Conservation (phyloP, 2,113 vertebrate genomes). For the Myotis brandtii region DNA sequence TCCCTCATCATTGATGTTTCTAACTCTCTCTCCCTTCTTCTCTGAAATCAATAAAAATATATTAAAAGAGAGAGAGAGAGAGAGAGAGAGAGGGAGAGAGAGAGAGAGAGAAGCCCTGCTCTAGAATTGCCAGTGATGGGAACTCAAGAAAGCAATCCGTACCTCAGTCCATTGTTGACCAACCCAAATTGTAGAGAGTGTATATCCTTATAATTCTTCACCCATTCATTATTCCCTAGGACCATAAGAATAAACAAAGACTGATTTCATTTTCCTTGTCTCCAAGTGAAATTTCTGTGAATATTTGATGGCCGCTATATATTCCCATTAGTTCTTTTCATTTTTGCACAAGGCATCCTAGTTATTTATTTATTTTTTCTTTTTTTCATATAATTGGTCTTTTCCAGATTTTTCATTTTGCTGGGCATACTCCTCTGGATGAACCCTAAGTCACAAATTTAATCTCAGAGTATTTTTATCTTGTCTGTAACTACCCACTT, state of each 20-base stretch:
- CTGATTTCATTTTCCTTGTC: too few species aligned
- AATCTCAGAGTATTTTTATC: background rate
- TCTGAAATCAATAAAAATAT: too few species aligned
- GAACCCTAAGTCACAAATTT: background rate
- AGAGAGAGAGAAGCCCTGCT: too few species aligned
- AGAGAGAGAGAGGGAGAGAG: too few species aligned
- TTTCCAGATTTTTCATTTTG: background rate
- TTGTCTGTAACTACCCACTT: background rate
- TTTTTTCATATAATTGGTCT: background rate
- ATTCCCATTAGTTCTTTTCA: background rate
- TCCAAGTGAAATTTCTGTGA: background rate
- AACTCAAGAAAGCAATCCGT: too few species aligned
- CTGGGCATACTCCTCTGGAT: background rate
- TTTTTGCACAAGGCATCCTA: background rate
- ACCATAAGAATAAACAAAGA: background rate
- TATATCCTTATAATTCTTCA: accelerated
- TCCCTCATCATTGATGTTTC: too few species aligned
- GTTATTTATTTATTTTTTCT: background rate
- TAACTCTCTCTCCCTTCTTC: too few species aligned
- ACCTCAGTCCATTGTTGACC: accelerated
- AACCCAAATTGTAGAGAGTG: background rate
- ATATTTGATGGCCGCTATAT: background rate
- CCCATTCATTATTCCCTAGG: background rate
- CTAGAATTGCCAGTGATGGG: too few species aligned
- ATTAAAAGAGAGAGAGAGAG: too few species aligned